Percentiles rank a stretch among this genome's conserved stretches.
Conservation (phyloP, 2,888 invertebrate species). For the Ashinkailepas kermadecensis region DNA sequence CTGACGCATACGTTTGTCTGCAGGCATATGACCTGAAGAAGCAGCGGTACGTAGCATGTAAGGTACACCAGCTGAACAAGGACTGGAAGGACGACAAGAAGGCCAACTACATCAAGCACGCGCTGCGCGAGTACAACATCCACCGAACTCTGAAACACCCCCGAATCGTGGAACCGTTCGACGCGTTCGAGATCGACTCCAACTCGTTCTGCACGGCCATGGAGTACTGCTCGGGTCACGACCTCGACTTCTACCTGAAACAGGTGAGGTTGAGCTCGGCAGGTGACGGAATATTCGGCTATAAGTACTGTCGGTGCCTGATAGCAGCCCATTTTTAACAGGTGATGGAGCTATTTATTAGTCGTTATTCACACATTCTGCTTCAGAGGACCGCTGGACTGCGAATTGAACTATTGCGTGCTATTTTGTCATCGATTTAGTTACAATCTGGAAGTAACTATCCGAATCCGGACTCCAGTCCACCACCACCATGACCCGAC, state of each 20-base stretch:
- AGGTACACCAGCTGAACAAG: slow-evolving; percentile 99
- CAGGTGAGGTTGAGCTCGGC: slow-evolving; percentile 54
- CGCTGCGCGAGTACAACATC: slow-evolving; percentile 98
- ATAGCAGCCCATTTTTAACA: too few species aligned
- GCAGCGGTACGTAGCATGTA: slow-evolving; percentile 98
- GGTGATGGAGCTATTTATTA: too few species aligned
- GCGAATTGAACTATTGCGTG: too few species aligned
- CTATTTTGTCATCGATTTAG: too few species aligned
- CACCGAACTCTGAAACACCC: slow-evolving; percentile 99
- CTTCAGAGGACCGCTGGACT: too few species aligned
- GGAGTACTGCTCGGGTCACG: slow-evolving; percentile 99
- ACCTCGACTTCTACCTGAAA: slow-evolving; percentile 99
- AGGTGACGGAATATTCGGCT: neutral
- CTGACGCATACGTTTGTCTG: slow-evolving; percentile 28
- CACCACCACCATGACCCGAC: too few species aligned
- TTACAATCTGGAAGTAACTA: too few species aligned
- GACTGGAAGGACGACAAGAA: slow-evolving; percentile 99
- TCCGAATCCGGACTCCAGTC: too few species aligned
- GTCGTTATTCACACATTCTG: too few species aligned
- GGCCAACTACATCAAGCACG: slow-evolving; percentile 99
- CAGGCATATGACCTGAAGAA: slow-evolving; percentile 97
- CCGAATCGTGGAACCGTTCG: slow-evolving; percentile 95
- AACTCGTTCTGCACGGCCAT: slow-evolving; percentile 99
- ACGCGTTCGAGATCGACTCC: slow-evolving; percentile 99
- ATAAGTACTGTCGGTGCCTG: too few species aligned